Conservation (phyloP, 2,113 vertebrate genomes). For the Sitta europaea region DNA sequence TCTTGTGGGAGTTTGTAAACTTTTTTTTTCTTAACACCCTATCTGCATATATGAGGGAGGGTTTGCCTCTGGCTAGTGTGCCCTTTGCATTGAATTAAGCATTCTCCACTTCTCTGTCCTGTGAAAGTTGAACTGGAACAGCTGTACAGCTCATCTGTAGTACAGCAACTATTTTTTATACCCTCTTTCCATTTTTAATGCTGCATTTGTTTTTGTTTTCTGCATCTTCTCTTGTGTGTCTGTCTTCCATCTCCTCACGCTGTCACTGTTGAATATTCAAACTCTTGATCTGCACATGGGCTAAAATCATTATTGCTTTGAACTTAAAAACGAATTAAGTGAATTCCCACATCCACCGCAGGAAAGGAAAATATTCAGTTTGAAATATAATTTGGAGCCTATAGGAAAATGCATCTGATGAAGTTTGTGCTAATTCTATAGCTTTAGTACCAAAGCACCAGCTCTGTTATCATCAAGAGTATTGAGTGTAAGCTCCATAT, state of each 20-base stretch:
- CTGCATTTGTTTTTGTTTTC: background rate
- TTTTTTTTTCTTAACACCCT: background rate
- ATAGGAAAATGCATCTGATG: slow-evolving; percentile 47
- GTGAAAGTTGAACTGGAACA: background rate
- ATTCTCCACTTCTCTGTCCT: background rate
- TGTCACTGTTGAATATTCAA: slow-evolving; percentile 38
- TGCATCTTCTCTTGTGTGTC: background rate
- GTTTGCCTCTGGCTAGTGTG: slow-evolving; percentile 6
- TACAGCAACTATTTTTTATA: background rate
- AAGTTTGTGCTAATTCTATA: slow-evolving; percentile 38
- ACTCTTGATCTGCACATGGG: background rate
- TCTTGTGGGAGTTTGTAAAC: background rate
- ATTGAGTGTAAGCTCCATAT: slow-evolving; percentile 38
- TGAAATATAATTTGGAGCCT: slow-evolving; percentile 25
- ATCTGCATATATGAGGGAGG: background rate
- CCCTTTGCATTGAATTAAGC: background rate
- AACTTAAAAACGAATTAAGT: slow-evolving; percentile 22
- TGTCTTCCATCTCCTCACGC: background rate
- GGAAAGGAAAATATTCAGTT: slow-evolving; percentile 35
- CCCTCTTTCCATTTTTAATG: background rate
- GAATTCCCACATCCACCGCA: background rate
- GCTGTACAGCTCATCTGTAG: background rate
- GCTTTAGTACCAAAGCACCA: background rate
- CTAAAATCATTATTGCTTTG: slow-evolving; percentile 48
- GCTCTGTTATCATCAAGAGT: background rate